A percentile compares a stretch with the other conserved stretches of the same genome.
phyloP scores from a whole-genome alignment of 2,888 invertebrate species.

The Dicycla oo region DNA sequence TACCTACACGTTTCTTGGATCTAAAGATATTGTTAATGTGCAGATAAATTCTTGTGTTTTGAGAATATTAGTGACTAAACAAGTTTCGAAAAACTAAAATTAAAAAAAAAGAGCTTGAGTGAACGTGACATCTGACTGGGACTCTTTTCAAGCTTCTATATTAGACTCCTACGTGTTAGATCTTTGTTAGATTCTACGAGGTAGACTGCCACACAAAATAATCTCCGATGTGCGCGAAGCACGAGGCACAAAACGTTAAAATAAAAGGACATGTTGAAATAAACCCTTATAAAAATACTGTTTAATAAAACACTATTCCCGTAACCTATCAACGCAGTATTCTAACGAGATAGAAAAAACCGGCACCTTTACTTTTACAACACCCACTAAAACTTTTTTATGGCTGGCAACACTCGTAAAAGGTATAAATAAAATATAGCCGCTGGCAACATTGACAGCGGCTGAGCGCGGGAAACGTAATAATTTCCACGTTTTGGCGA shows the following conservation, averaged over 20 bases:
- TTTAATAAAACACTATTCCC: slow-evolving; percentile 66
- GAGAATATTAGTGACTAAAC: background rate
- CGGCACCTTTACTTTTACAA: slow-evolving; percentile 80
- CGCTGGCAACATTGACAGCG: slow-evolving; percentile 81
- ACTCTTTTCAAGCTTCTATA: background rate
- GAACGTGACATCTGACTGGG: background rate
- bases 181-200: no score
- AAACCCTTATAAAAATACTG: slow-evolving; percentile 45
- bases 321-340: slow-evolving; percentile 78
- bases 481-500: slow-evolving; percentile 87
- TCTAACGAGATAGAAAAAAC: slow-evolving; percentile 76
- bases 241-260: background rate
- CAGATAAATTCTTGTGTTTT: background rate
- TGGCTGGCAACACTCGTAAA: slow-evolving; percentile 86
- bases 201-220: background rate
- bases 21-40: slow-evolving; percentile 19
- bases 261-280: slow-evolving; percentile 5
- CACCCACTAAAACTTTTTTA: slow-evolving; percentile 87
- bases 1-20: slow-evolving; percentile 20
- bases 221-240: background rate
- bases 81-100: background rate
- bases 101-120: background rate
- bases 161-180: background rate
- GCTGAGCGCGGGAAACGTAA: slow-evolving; percentile 75
- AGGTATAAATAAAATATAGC: slow-evolving; percentile 87